Conservation (phyloP, 1,140 invertebrate species). For the Harpegnathos saltator region DNA sequence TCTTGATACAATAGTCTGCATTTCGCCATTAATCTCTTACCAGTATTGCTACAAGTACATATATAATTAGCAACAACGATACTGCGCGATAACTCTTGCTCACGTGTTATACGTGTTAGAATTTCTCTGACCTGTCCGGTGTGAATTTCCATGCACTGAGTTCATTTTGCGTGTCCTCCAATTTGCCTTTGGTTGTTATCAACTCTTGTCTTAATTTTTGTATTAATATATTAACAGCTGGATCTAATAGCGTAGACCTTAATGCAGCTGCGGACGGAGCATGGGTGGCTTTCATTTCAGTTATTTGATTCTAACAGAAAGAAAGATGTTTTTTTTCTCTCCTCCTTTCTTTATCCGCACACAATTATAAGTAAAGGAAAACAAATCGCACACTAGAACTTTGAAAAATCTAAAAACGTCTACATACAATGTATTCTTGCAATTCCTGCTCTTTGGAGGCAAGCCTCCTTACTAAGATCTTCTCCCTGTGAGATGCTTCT, state of each 20-base stretch:
- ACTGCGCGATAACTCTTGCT: conserved; percentile 29
- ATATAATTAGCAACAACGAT: conserved; percentile 34
- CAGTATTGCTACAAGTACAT: conserved; percentile 91
- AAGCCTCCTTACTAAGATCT: conserved; percentile 95
- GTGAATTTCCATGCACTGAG: conserved; percentile 99
- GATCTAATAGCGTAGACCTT: conserved; percentile 95
- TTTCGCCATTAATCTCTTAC: conserved; percentile 99
- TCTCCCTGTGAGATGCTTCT: conserved; percentile 95
- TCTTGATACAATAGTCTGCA: conserved; percentile 98
- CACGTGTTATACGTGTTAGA: background rate
- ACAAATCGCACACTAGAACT: conserved; percentile 46
- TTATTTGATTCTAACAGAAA: conserved; percentile 93
- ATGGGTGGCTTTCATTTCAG: conserved; percentile 94
- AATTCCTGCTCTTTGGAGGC: conserved; percentile 98
- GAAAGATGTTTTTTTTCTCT: conserved; percentile 33
- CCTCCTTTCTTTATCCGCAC: background rate
- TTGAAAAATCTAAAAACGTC: conserved; percentile 23
- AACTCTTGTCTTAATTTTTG: conserved; percentile 96
- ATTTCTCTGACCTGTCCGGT: conserved; percentile 92
- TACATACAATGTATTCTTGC: conserved; percentile 96
- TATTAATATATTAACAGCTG: conserved; percentile 97
- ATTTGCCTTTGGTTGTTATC: conserved; percentile 94
- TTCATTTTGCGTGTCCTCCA: conserved; percentile 99
- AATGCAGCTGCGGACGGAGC: conserved; percentile 92
- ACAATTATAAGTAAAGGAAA: conserved; percentile 25